phyloP scores from a whole-genome alignment of 2,888 invertebrate species.

The Drosophila diplacantha region DNA sequence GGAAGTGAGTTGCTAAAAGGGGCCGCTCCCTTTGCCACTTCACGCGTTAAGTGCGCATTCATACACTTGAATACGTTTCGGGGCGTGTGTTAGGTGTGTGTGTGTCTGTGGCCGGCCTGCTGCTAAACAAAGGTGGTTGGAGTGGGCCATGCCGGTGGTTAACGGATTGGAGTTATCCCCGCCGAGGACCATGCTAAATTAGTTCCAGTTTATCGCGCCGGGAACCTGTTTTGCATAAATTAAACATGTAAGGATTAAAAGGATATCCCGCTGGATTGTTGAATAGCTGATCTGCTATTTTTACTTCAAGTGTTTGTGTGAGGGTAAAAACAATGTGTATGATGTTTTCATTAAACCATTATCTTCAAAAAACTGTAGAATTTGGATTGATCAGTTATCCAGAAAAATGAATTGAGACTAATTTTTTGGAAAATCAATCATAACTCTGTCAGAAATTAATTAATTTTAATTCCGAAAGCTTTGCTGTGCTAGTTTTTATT shows the following conservation, averaged over 20 bases:
- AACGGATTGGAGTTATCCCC: constrained; percentile 25
- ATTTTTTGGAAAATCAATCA: no score
- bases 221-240: constrained; percentile 13
- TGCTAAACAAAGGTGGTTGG: constrained; percentile 7
- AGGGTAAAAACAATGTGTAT: background rate
- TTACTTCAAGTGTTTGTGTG: background rate
- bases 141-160: constrained; percentile 3
- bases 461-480: no score
- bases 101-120: constrained; percentile 2
- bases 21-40: constrained; percentile 49
- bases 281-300: background rate
- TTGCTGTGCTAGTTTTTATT: no score
- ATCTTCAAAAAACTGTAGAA: background rate
- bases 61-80: constrained; percentile 60
- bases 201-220: constrained; percentile 67
- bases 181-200: constrained; percentile 54
- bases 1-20: background rate
- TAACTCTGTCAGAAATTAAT: no score
- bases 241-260: background rate
- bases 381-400: background rate
- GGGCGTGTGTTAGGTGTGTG: constrained; percentile 13
- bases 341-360: background rate
- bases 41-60: constrained; percentile 63
- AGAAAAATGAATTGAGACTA: no score
- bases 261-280: constrained; percentile 1